Evolutionary conservation across 2,888 invertebrate genomes (phyloP).

Genomic region (Siphlonurus alternatus): DNA sequence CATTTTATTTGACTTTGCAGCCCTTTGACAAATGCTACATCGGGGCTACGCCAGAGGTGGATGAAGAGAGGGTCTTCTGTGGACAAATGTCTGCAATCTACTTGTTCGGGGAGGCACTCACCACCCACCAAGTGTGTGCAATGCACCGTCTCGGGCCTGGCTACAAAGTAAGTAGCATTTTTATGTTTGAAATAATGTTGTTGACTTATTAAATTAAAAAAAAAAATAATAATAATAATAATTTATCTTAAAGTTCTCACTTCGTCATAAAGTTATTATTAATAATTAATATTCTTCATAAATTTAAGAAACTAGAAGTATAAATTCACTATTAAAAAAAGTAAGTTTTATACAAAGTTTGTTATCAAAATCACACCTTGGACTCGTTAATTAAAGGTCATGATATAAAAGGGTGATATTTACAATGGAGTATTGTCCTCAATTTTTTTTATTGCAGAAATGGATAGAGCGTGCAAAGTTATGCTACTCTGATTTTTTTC

Average conservation of each 20-base stretch:
- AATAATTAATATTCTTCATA: too few species aligned
- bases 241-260: neutral
- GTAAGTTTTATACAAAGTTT: too few species aligned
- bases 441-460: too few species aligned
- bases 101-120: conserved; percentile 92
- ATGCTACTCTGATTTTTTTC: too few species aligned
- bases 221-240: neutral
- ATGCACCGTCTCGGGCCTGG: conserved; percentile 97
- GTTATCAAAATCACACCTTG: too few species aligned
- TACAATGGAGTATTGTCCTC: too few species aligned
- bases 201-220: neutral
- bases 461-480: too few species aligned
- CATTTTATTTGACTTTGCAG: conserved; percentile 31
- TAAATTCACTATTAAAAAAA: too few species aligned
- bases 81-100: conserved; percentile 99
- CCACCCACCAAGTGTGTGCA: conserved; percentile 95
- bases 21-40: conserved; percentile 99
- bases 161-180: conserved; percentile 62
- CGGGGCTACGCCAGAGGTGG: conserved; percentile 91
- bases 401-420: too few species aligned
- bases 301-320: too few species aligned
- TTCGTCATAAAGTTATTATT: neutral
- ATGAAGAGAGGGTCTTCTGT: conserved; percentile 94
- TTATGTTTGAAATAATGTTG: neutral
- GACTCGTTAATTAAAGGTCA: too few species aligned